A percentile compares a stretch with the other conserved stretches of the same genome.
phyloP scores from a whole-genome alignment of 2,113 vertebrate genomes.

The Salminus brasiliensis region DNA sequence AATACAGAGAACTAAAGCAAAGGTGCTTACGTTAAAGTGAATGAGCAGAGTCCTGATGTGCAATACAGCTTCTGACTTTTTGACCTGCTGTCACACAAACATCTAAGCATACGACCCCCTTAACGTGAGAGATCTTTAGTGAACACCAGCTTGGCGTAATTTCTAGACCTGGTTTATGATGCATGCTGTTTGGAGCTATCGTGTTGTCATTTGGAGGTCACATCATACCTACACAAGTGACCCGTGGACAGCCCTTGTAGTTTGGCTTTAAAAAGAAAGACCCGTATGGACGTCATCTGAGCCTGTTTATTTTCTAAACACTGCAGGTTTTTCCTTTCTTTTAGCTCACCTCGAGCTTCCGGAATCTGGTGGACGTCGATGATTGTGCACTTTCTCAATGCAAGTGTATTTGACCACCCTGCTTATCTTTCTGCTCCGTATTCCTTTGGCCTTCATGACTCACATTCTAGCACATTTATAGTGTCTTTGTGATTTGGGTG shows the following conservation, averaged over 20 bases:
- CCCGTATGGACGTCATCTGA: neutral
- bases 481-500: neutral
- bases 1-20: neutral
- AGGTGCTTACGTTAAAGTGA: neutral
- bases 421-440: neutral
- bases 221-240: neutral
- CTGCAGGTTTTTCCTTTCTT: neutral
- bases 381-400: no score
- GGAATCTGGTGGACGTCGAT: neutral
- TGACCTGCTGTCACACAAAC: no score
- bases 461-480: neutral
- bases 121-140: neutral
- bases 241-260: neutral
- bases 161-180: neutral
- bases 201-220: neutral
- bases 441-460: neutral
- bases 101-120: neutral
- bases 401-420: neutral
- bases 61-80: neutral
- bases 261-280: neutral
- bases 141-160: neutral
- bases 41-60: neutral
- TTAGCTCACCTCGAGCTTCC: neutral
- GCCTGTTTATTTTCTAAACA: slow-evolving; percentile 16
- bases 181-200: neutral